Conservation (phyloP, 2,888 invertebrate genomes). For the Oxycera nigricornis region DNA sequence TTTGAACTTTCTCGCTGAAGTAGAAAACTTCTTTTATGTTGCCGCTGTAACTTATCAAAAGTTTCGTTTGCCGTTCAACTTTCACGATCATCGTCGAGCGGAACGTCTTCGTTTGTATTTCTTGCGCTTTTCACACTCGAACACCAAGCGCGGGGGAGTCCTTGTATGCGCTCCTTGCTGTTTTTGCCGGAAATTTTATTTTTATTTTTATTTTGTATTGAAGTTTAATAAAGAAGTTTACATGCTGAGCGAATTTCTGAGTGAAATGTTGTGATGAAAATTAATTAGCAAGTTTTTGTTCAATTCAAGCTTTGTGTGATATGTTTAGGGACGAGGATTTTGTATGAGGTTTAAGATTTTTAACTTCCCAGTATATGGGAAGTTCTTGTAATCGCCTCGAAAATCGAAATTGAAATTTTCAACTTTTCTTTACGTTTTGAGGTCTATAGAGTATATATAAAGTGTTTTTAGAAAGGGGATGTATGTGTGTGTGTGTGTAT, state of each 20-base stretch:
- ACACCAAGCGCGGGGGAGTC: not conserved
- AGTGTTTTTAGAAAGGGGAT: too few relatives aligned
- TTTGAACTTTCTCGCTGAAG: conserved; percentile 18
- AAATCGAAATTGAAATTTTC: too few relatives aligned
- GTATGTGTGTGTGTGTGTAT: too few relatives aligned
- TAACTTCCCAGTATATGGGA: too few relatives aligned
- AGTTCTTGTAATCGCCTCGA: too few relatives aligned
- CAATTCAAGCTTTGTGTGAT: not conserved
- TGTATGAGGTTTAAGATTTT: too few relatives aligned
- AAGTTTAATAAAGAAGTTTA: conserved; percentile 24
- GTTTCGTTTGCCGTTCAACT: not conserved
- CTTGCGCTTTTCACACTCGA: not conserved
- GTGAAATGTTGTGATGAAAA: conserved; percentile 24
- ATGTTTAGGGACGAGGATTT: too few relatives aligned
- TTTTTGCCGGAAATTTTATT: conserved; percentile 8
- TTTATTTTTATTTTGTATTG: conserved; percentile 13
- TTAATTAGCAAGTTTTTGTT: conserved; percentile 19
- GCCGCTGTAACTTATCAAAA: conserved; percentile 33
- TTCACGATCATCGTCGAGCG: not conserved
- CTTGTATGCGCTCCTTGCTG: not conserved
- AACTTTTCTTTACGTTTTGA: too few relatives aligned
- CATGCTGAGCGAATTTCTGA: not conserved
- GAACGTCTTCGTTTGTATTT: not conserved
- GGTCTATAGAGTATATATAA: too few relatives aligned
- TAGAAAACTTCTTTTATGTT: conserved; percentile 30